Conservation (phyloP, 2,797 vertebrate genomes). For the Clarias pachynema region DNA sequence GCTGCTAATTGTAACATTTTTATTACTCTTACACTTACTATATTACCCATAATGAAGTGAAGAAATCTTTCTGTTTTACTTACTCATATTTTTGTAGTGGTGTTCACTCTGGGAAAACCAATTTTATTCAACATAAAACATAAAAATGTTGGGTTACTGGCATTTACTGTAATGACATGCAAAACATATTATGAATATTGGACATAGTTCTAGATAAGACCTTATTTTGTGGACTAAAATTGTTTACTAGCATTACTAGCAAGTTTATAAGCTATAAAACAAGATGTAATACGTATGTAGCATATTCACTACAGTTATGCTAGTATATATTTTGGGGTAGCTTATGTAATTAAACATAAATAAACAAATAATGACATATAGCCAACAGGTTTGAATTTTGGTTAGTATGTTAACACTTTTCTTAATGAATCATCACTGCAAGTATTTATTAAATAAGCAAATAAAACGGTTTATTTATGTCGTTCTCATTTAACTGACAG, state of each 20-base stretch:
- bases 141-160: conserved; percentile 2
- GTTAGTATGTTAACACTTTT: not conserved
- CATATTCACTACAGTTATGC: conserved; percentile 42
- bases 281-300: conserved; percentile 33
- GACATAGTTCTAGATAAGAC: conserved; percentile 37
- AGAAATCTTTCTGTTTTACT: conserved; percentile 1
- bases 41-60: conserved; percentile 25
- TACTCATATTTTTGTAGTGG: conserved; percentile 21
- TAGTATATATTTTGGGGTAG: conserved; percentile 26
- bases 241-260: conserved; percentile 42
- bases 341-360: conserved; percentile 24
- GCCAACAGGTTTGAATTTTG: conserved; percentile 10
- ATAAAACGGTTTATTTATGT: conserved; percentile 23
- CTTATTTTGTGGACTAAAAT: conserved; percentile 46
- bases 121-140: conserved; percentile 28
- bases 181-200: conserved; percentile 33
- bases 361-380: conserved; percentile 23
- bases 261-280: conserved; percentile 18
- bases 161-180: conserved; percentile 38
- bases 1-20: conserved; percentile 48
- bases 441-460: not conserved
- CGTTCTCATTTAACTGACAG: conserved; percentile 25
- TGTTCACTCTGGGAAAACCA: conserved; percentile 23
- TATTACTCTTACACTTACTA: conserved; percentile 19
- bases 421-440: not conserved